Evolutionary conservation across 2,888 invertebrate species (phyloP), one percentile per base, ranked within the genome.

Genomic region (Cataglyphis rosenhaueri): DNA sequence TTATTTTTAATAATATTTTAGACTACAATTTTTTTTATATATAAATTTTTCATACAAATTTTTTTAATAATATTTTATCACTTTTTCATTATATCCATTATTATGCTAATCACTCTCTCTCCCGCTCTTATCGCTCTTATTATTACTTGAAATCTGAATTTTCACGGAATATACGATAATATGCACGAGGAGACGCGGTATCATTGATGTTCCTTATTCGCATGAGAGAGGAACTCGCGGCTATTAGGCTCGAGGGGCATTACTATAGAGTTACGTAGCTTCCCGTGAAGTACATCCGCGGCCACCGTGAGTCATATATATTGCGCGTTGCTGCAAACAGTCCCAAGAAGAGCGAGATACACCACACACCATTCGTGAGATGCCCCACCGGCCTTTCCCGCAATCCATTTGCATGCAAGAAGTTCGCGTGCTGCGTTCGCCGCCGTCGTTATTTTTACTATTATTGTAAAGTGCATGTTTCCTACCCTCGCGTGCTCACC

Each of bases 381-480:
- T 44, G 48, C 48, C 18, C 18, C 85, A 81, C 81, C 71, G 68
- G 81, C 57, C 87, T 89, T 84, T 87, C 81, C 68, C 85, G 88
- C 89, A 88, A 89, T 90, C 90, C 89, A 91, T 92, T 92, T 91
- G 92, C 92, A 92, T 92, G 91, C 89, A 21, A 71, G 75, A 85
- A 89, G 91, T 91, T 91, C 87, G 91, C 90, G 90, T 89, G 92
- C 91, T 88, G 91, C 85, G 86, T 25, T 25, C 66, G 52, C 86
- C 85, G 89, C 87, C 82, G 70, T 83, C 84, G 86, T 89, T 86
- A 91, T 92, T 92, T 92, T 92, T 91, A 91, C 91, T 93, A 92
- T 92, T 91, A 92, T 92, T 92, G 91, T 92, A 90, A 92, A 92
- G 91, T 89, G 91, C 92, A 91, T 88, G 92, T 91, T 87, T 89